phyloP scores from a whole-genome alignment of 2,797 vertebrate genomes.

The Babyrousa celebensis region DNA sequence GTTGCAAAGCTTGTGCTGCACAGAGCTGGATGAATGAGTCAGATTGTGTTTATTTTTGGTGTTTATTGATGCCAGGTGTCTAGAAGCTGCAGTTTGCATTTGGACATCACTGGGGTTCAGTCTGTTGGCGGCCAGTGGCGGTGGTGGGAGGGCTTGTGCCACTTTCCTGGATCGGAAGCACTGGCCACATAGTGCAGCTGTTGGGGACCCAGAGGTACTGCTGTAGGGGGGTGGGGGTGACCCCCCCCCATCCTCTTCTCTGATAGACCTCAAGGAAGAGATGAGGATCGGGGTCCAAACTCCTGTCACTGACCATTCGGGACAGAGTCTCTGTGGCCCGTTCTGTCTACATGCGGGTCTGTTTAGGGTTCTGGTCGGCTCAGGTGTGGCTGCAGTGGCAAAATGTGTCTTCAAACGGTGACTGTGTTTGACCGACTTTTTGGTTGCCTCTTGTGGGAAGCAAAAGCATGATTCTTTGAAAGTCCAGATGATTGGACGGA shows the following conservation, averaged over 20 bases:
- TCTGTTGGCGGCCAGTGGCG: background rate
- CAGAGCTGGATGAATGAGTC: background rate
- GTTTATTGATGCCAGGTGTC: slow-evolving; percentile 49
- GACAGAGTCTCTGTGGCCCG: background rate
- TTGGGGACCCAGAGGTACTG: fast-evolving
- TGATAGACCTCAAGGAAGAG: too few relatives aligned
- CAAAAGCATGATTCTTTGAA: background rate
- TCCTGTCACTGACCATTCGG: background rate
- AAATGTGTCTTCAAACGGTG: background rate
- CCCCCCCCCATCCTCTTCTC: background rate
- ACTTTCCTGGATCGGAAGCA: background rate
- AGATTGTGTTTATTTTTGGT: background rate
- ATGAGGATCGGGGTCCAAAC: background rate
- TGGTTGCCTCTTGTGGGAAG: background rate
- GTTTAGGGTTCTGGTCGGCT: background rate
- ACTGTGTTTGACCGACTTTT: background rate
- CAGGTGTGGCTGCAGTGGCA: background rate
- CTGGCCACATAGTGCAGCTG: fast-evolving
- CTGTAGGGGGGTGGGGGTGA: fast-evolving
- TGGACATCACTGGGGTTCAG: background rate
- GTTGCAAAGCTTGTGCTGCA: background rate
- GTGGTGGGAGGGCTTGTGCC: fast-evolving
- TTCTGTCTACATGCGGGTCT: background rate
- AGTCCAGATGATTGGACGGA: background rate
- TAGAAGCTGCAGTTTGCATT: background rate